phyloP scores from a whole-genome alignment of 2,797 vertebrate species.

The Spondyliosoma cantharus region DNA sequence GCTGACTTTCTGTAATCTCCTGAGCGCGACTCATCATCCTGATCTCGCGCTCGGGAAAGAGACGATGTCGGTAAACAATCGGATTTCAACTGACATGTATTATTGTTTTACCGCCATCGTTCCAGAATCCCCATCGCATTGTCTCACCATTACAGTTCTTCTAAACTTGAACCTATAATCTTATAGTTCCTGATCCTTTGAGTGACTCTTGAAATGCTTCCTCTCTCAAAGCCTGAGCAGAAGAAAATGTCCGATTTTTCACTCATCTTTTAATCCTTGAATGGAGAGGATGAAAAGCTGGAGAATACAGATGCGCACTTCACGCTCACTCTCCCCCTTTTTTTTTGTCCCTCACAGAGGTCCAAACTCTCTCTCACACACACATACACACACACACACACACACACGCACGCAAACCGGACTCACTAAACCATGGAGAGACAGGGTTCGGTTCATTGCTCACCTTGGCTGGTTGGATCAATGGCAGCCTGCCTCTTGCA shows the following conservation, averaged over 20 bases:
- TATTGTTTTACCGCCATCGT: neutral
- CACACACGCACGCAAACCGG: slow-evolving; percentile 48
- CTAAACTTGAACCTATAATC: slow-evolving; percentile 23
- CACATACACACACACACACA: slow-evolving; percentile 17
- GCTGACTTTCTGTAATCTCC: slow-evolving; percentile 48
- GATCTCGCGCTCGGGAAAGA: slow-evolving; percentile 16
- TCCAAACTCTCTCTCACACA: slow-evolving; percentile 11
- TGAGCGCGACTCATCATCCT: slow-evolving; percentile 40
- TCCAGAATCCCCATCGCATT: slow-evolving; percentile 30
- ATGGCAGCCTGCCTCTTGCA: slow-evolving; percentile 82
- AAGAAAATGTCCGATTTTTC: slow-evolving; percentile 38
- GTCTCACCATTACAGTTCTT: slow-evolving; percentile 27
- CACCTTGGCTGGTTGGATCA: slow-evolving; percentile 85
- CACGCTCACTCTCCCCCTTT: slow-evolving; percentile 38
- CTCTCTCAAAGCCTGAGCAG: slow-evolving; percentile 22
- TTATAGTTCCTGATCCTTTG: slow-evolving; percentile 44
- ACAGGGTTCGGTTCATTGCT: slow-evolving; percentile 80
- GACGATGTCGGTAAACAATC: neutral
- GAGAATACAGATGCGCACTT: slow-evolving; percentile 42
- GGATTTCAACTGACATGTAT: slow-evolving; percentile 9
- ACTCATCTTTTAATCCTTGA: slow-evolving; percentile 63
- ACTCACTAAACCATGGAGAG: slow-evolving; percentile 74
- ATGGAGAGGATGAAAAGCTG: slow-evolving; percentile 48
- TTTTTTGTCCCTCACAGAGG: slow-evolving; percentile 31
- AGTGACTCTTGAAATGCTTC: slow-evolving; percentile 21